Percentiles rank a stretch among this genome's conserved stretches.
phyloP scores from a whole-genome alignment of 2,888 invertebrate species.

The Chironomus tentans region DNA sequence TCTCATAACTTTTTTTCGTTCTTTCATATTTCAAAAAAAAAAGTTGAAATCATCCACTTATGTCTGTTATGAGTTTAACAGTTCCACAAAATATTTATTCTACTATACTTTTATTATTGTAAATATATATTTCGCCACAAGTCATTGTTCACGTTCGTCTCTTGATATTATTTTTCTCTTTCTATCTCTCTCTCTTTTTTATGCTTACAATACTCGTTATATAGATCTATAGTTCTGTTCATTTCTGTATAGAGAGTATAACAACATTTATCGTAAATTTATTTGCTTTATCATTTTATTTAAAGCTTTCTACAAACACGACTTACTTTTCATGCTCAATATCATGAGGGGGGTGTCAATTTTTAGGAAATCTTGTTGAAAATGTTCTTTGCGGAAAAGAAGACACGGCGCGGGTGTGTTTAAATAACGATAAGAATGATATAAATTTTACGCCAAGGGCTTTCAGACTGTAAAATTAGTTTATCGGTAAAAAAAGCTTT shows the following conservation, averaged over 20 bases:
- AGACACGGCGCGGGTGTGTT: too few species aligned
- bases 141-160: background rate
- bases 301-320: background rate
- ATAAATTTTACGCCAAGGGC: too few species aligned
- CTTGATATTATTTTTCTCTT: background rate
- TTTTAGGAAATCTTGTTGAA: too few species aligned
- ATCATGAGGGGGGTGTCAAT: too few species aligned
- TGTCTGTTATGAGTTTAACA: background rate
- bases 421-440: too few species aligned
- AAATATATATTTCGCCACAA: background rate
- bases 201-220: background rate
- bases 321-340: background rate
- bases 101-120: background rate
- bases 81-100: background rate
- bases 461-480: too few species aligned
- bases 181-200: background rate
- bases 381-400: too few species aligned
- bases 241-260: background rate
- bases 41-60: background rate
- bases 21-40: background rate
- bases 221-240: background rate
- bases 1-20: background rate
- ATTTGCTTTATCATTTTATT: background rate
- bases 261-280: background rate
- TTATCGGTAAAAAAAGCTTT: too few species aligned